Evolutionary conservation across 2,113 vertebrate species (phyloP).

Genomic region (Maylandia zebra): DNA sequence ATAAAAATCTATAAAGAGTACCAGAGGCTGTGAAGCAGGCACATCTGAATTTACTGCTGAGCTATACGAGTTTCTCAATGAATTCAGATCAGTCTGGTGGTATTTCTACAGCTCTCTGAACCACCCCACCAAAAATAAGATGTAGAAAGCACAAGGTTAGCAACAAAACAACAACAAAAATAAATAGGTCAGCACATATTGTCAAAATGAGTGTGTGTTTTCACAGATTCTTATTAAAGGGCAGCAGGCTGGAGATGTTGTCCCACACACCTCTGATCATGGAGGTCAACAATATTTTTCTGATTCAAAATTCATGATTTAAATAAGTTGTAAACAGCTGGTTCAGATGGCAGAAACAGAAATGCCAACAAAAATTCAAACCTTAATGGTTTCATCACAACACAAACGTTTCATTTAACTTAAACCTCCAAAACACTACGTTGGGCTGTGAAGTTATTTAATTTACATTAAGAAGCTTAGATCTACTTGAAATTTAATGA

Average conservation of each 20-base stretch:
- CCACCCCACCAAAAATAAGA: background rate
- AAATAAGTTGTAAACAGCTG: background rate
- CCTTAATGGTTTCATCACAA: background rate
- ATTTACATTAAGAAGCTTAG: background rate
- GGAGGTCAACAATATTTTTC: background rate
- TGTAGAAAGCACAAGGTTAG: background rate
- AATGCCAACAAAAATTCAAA: background rate
- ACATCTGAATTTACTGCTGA: background rate
- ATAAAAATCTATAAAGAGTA: background rate
- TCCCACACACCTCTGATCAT: background rate
- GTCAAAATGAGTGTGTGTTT: background rate
- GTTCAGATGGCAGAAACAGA: background rate
- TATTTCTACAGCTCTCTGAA: background rate
- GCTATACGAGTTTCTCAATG: background rate
- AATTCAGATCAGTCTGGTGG: background rate
- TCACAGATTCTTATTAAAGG: background rate
- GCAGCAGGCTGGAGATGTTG: background rate
- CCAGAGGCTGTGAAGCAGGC: background rate
- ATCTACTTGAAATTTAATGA: background rate
- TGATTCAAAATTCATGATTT: background rate
- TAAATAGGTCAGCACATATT: background rate
- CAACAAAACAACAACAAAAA: background rate
- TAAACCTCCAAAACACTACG: background rate
- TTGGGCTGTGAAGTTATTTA: background rate
- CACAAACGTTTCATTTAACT: background rate